phyloP scores from a whole-genome alignment of 2,113 vertebrate genomes.

The Oplegnathus fasciatus region DNA sequence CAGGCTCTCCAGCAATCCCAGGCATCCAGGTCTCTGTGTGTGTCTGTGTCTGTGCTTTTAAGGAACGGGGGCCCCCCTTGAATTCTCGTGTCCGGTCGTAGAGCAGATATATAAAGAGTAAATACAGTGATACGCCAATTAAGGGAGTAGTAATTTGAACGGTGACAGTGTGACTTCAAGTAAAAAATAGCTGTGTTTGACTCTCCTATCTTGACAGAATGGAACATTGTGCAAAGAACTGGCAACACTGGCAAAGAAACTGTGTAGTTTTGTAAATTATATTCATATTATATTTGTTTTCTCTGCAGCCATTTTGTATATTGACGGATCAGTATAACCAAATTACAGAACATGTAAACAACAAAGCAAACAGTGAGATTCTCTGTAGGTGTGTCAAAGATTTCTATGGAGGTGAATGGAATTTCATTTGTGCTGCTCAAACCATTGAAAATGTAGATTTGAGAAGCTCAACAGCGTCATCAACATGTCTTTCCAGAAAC shows the following conservation, averaged over 20 bases:
- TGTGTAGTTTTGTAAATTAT: neutral
- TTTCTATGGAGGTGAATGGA: neutral
- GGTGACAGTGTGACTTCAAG: neutral
- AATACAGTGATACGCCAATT: conserved; percentile 6
- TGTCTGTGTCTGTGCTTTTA: conserved; percentile 31
- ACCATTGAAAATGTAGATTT: no score
- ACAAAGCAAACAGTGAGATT: neutral
- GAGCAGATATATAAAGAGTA: conserved; percentile 24
- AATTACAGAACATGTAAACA: neutral
- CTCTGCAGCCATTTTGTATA: neutral
- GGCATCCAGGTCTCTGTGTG: conserved; percentile 49
- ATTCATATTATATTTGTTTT: neutral
- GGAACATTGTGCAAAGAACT: neutral
- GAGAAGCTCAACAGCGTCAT: neutral
- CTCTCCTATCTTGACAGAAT: neutral
- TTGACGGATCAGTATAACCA: neutral
- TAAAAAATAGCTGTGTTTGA: conserved; percentile 12
- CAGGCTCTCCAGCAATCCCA: conserved; percentile 66
- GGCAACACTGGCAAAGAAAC: neutral
- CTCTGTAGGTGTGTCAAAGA: neutral
- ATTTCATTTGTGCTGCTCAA: neutral
- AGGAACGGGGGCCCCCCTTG: neutral
- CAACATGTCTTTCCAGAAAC: neutral
- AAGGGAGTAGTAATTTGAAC: conserved; percentile 24
- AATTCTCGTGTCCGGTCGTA: neutral